Conservation (phyloP, 2,113 vertebrate genomes). For the Lynx canadensis region DNA sequence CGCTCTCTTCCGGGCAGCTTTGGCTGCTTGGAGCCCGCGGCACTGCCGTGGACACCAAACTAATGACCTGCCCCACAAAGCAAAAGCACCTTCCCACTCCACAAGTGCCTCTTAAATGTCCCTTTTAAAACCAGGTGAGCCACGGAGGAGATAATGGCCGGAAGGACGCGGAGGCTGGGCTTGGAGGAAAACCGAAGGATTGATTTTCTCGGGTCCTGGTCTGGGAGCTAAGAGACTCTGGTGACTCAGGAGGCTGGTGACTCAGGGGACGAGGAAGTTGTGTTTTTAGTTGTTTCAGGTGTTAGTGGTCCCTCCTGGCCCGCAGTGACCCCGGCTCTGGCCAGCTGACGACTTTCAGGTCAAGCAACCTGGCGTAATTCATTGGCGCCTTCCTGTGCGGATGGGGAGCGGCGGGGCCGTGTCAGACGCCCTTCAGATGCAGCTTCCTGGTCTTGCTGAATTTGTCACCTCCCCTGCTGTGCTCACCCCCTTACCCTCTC, state of each 20-base stretch:
- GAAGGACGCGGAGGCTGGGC: background rate
- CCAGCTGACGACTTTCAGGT: background rate
- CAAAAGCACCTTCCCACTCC: background rate
- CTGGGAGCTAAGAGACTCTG: slow-evolving; percentile 1
- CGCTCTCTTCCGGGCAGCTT: background rate
- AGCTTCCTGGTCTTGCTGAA: accelerated
- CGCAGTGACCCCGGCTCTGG: background rate
- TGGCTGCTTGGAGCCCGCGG: background rate
- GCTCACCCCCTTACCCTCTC: accelerated
- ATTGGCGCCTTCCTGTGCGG: background rate
- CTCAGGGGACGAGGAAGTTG: background rate
- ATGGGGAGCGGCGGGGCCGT: accelerated
- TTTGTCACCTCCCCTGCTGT: background rate
- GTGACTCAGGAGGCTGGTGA: slow-evolving; percentile 52
- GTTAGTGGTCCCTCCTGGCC: background rate
- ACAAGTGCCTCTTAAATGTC: background rate
- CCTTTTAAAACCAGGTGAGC: background rate
- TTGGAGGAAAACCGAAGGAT: background rate
- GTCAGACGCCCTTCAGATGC: accelerated
- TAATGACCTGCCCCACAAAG: background rate
- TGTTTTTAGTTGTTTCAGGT: background rate
- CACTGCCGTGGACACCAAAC: background rate
- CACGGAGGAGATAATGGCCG: accelerated
- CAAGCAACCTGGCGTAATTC: background rate
- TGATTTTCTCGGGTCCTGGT: background rate